phyloP scores from a whole-genome alignment of 2,797 vertebrate species.

The Manis pentadactyla region DNA sequence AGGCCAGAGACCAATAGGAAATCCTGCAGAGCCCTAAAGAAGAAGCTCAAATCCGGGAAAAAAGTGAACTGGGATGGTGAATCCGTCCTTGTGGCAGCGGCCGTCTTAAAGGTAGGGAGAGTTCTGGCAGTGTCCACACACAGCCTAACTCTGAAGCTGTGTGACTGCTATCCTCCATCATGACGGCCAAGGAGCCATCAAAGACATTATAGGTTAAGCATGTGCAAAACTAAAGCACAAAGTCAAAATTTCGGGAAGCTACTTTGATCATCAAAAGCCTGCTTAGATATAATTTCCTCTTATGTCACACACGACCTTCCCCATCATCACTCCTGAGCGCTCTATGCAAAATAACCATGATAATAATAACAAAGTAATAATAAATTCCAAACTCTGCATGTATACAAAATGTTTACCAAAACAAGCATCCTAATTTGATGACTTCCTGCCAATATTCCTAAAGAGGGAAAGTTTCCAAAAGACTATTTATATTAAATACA shows the following conservation, averaged over 20 bases:
- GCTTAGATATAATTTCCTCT: not conserved
- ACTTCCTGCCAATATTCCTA: not conserved
- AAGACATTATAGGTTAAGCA: not conserved
- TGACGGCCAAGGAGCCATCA: not conserved
- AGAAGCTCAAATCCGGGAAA: slow-evolving; percentile 89
- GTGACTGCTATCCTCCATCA: not conserved
- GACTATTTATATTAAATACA: not conserved
- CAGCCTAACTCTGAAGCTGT: not conserved
- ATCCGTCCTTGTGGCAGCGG: slow-evolving; percentile 92
- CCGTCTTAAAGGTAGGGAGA: slow-evolving; percentile 91
- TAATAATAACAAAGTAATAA: too few relatives aligned
- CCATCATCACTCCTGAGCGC: not conserved
- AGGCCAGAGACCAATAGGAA: slow-evolving; percentile 91
- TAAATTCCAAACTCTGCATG: not conserved
- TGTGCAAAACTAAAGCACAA: not conserved
- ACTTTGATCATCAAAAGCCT: not conserved
- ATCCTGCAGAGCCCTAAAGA: slow-evolving; percentile 90
- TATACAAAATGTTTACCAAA: not conserved
- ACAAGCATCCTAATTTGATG: not conserved
- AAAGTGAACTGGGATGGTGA: slow-evolving; percentile 89
- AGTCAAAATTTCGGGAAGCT: not conserved
- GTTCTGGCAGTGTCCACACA: not conserved
- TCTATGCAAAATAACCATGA: not conserved
- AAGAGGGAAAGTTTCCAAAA: not conserved
- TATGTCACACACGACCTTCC: too few relatives aligned